phyloP scores from a whole-genome alignment of 1,140 invertebrate genomes.

The Ceratina japonica region DNA sequence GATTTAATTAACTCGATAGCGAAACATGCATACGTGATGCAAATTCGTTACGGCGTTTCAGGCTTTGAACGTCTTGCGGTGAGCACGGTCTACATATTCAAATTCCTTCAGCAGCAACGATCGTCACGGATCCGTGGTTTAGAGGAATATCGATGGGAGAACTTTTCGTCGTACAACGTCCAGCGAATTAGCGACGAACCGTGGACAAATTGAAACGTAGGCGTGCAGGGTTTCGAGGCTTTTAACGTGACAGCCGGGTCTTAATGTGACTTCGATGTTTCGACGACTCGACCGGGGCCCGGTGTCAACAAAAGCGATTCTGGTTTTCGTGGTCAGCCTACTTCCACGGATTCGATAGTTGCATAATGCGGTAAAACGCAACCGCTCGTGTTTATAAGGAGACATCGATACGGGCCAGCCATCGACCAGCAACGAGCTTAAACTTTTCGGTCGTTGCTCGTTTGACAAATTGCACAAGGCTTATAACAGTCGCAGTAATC shows the following conservation, averaged over 20 bases:
- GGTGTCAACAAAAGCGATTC: slow-evolving; percentile 18
- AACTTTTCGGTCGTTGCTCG: not conserved
- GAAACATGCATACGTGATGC: slow-evolving; percentile 20
- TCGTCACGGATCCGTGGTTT: not conserved
- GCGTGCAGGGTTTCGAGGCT: slow-evolving; percentile 17
- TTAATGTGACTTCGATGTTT: slow-evolving; percentile 59
- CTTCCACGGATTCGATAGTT: slow-evolving; percentile 41
- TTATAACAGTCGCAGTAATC: not conserved
- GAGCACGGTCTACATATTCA: slow-evolving; percentile 41
- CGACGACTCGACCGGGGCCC: slow-evolving; percentile 18
- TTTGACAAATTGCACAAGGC: slow-evolving; percentile 1
- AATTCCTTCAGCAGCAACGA: slow-evolving; percentile 30
- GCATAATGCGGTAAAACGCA: slow-evolving; percentile 43
- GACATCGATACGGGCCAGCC: not conserved
- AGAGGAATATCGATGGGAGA: no score
- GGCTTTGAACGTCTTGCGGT: slow-evolving; percentile 5
- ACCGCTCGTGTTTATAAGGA: slow-evolving; percentile 37
- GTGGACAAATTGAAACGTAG: slow-evolving; percentile 42
- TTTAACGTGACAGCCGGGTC: slow-evolving; percentile 16
- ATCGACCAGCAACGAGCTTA: not conserved
- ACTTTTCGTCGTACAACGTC: not conserved
- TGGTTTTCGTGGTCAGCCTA: slow-evolving; percentile 24
- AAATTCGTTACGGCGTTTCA: slow-evolving; percentile 24
- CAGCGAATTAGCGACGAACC: not conserved
- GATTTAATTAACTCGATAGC: not conserved